Base-by-base conservation (phyloP, 1,140 invertebrate genomes). In the Pteromalus puparum region DNA sequence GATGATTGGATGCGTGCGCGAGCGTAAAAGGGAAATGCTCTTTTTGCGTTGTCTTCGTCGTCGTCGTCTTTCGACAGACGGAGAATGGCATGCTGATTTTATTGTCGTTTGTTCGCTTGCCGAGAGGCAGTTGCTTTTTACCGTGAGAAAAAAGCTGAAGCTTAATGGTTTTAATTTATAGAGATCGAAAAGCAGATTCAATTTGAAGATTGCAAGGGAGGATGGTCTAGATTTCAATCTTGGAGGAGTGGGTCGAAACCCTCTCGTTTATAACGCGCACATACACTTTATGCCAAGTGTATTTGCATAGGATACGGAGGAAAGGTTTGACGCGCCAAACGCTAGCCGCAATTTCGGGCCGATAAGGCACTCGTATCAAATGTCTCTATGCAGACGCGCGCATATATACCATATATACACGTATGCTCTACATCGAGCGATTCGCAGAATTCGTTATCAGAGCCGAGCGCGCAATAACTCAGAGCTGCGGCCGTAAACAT, bases 1-100 rank as follows among this genome's bases (percentile, higher is more conserved):
- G 67, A 26, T 70, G 67, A 70, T 70, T 30, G 72, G 30, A n/a
- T 30, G 72, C 72, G 72, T 34, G 72, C 72, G 72, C 72, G 72
- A 34, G 72, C 72, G 72, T 9, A 42, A 42, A 42, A 74, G 34
- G 26, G 34, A 74, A 34, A 74, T 61, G 53, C 53, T 6, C 46
- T 13, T 46, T 46, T 18, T 21, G 18, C 6, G 21, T 15, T 21
- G 13, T 2, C 18, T 53, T 53, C 18, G 18, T 18, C 18, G 18
- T 61, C 4, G 6, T 61, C 7, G 18, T 61, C 18, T 15, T 2
- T 61, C 53, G 53, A 61, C 18, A n/a, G 18, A n/a, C 53, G 53
- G 53, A 61, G 53, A 61, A 61, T 61, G 53, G 18, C 53, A 61
- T 61, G 53, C 53, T 61, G 53, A 61, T 61, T 61, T 61, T n/a